phyloP scores from a whole-genome alignment of 2,888 invertebrate species.

The Xylota sylvarum region DNA sequence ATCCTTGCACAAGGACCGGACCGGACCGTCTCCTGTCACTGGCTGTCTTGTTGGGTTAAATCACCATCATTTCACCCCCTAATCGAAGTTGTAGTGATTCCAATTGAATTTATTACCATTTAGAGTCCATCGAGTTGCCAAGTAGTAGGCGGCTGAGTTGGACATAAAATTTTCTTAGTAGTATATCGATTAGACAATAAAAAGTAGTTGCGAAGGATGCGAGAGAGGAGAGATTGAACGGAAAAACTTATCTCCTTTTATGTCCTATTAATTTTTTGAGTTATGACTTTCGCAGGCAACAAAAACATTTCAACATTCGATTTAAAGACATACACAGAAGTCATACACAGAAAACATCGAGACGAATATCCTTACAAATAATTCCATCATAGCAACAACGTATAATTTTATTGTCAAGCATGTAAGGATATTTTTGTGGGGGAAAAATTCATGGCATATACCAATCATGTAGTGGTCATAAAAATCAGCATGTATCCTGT shows the following conservation, averaged over 20 bases:
- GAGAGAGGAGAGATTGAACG: background rate
- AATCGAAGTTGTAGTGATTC: constrained; percentile 35
- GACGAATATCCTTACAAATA: constrained; percentile 16
- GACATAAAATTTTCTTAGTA: constrained; percentile 1
- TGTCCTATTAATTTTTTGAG: constrained; percentile 64
- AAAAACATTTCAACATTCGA: constrained; percentile 26
- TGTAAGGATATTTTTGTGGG: constrained; percentile 20
- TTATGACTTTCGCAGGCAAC: constrained; percentile 56
- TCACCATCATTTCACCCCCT: background rate
- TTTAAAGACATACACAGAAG: background rate
- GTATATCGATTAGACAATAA: constrained; percentile 46
- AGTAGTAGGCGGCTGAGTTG: background rate
- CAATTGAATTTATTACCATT: constrained; percentile 58
- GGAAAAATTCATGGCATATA: constrained; percentile 21
- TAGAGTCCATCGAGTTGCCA: background rate
- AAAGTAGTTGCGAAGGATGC: constrained; percentile 13
- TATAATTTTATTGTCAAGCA: constrained; percentile 58
- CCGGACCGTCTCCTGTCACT: background rate
- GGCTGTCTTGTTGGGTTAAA: constrained; percentile 18
- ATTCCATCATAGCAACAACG: constrained; percentile 28
- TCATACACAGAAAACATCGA: constrained; percentile 1
- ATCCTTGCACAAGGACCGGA: constrained; percentile 20
- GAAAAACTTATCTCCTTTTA: constrained; percentile 50
- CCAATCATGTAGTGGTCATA: constrained; percentile 56
- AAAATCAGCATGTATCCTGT: constrained; percentile 60